phyloP scores from a whole-genome alignment of 2,888 invertebrate genomes.

The Parasteatoda lunata region DNA sequence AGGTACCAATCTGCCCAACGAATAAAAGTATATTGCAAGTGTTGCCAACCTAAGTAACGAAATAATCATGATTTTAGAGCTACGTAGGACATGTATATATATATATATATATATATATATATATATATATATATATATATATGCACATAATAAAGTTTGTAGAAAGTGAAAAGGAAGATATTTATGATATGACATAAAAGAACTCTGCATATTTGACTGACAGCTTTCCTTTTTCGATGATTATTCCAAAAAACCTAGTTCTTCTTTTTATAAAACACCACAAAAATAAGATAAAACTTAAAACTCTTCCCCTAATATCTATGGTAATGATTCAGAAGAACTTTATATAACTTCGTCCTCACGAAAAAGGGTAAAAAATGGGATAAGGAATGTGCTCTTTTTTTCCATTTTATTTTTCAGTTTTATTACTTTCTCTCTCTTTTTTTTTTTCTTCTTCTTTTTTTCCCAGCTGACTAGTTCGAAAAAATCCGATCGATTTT shows the following conservation, averaged over 20 bases:
- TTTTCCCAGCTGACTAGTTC: not conserved
- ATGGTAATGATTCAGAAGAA: slow-evolving; percentile 33
- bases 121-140: too few species aligned
- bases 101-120: too few species aligned
- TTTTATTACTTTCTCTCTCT: not conserved
- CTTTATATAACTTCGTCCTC: slow-evolving; percentile 3
- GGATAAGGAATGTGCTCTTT: not conserved
- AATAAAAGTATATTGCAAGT: too few species aligned
- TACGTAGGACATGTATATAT: too few species aligned
- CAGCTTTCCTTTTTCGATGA: not conserved
- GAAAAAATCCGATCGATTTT: not conserved
- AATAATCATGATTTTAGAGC: too few species aligned
- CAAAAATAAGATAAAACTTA: not conserved
- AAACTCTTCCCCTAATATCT: slow-evolving; percentile 41
- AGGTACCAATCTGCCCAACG: too few species aligned
- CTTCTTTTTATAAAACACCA: not conserved
- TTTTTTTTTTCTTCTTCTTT: not conserved
- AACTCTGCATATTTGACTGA: not conserved
- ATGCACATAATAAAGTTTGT: too few species aligned
- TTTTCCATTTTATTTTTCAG: not conserved
- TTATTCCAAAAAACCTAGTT: not conserved
- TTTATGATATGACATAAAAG: too few species aligned
- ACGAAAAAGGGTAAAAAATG: not conserved
- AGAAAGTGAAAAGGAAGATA: too few species aligned
- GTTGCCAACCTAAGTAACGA: too few species aligned